These are phyloP conservation scores for Leptinotarsa defecta DNA, from an alignment of 1,140 invertebrate species.

Conservation along the genomic window DNA sequence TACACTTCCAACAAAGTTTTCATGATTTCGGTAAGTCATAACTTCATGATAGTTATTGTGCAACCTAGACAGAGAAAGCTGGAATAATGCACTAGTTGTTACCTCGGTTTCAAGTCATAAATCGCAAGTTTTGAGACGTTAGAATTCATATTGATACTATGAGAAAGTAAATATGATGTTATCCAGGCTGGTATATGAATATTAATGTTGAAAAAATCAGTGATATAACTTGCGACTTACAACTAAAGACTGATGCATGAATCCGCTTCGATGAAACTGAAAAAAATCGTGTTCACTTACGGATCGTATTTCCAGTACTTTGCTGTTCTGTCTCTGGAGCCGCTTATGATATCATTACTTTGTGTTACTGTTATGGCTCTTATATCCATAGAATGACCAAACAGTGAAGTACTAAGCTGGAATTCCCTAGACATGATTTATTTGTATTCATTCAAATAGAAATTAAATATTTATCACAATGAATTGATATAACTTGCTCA, in stretches of 20 bases:
- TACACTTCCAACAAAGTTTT: constrained; percentile 83
- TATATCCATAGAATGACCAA: constrained; percentile 84
- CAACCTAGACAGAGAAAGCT: constrained; percentile 35
- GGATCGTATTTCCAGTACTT: constrained; percentile 81
- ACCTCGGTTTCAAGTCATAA: too few relatives aligned
- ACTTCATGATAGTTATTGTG: constrained; percentile 58
- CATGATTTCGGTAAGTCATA: constrained; percentile 77
- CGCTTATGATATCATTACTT: constrained; percentile 77
- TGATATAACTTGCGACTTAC: too few relatives aligned
- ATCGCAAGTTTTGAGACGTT: too few relatives aligned
- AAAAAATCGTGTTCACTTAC: constrained; percentile 59
- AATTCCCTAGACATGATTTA: constrained; percentile 50
- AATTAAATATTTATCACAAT: too few relatives aligned
- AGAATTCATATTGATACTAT: too few relatives aligned
- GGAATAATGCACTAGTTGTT: too few relatives aligned
- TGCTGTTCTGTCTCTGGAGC: constrained; percentile 83
- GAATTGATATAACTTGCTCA: too few relatives aligned
- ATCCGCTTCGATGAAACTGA: too few relatives aligned
- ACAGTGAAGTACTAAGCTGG: constrained; percentile 75
- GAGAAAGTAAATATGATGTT: too few relatives aligned
- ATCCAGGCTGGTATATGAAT: too few relatives aligned
- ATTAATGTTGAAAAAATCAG: neutral
- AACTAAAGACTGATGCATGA: too few relatives aligned
- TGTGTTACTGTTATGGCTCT: constrained; percentile 70
- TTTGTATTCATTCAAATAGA: neutral